Evolutionary conservation across 2,113 vertebrate species (phyloP).

Genomic region (Corynorhinus townsendii): DNA sequence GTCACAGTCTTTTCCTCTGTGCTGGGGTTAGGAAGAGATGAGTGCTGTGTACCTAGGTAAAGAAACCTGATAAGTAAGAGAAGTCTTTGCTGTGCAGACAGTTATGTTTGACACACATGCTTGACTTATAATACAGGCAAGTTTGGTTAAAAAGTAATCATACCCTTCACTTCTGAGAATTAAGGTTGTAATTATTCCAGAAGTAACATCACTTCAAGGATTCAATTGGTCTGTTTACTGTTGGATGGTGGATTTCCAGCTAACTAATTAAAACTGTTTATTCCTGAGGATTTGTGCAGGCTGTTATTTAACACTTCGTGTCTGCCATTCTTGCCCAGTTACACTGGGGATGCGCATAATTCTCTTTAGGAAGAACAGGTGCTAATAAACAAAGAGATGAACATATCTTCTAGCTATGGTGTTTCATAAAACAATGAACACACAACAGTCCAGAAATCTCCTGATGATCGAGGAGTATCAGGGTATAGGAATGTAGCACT

Average conservation of each 20-base stretch:
- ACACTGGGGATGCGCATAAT: conserved; percentile 41
- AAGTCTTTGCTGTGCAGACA: conserved; percentile 54
- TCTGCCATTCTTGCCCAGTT: conserved; percentile 3
- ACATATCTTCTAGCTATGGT: not conserved
- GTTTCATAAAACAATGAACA: conserved; percentile 18
- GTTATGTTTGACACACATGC: conserved; percentile 54
- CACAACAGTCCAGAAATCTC: not conserved
- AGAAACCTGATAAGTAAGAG: conserved; percentile 68
- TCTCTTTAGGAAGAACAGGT: conserved; percentile 48
- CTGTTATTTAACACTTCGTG: conserved; percentile 57
- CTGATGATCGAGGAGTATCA: not conserved
- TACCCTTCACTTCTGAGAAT: conserved; percentile 73
- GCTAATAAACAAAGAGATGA: conserved; percentile 1
- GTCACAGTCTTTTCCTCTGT: conserved; percentile 48
- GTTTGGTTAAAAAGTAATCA: conserved; percentile 71
- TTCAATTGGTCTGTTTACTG: not conserved
- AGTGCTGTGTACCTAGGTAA: conserved; percentile 74
- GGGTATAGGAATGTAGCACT: not conserved
- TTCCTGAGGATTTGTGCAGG: conserved; percentile 55
- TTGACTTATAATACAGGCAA: conserved; percentile 71
- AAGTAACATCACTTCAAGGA: conserved; percentile 38
- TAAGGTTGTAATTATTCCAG: conserved; percentile 71
- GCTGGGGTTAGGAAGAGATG: conserved; percentile 18
- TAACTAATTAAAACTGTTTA: conserved; percentile 32
- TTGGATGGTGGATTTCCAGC: conserved; percentile 31